A percentile compares a stretch with the other conserved stretches of the same genome.
These are phyloP conservation scores for Coreius guichenoti DNA, from an alignment of 2,797 vertebrate genomes.

Conservation along the genomic window DNA sequence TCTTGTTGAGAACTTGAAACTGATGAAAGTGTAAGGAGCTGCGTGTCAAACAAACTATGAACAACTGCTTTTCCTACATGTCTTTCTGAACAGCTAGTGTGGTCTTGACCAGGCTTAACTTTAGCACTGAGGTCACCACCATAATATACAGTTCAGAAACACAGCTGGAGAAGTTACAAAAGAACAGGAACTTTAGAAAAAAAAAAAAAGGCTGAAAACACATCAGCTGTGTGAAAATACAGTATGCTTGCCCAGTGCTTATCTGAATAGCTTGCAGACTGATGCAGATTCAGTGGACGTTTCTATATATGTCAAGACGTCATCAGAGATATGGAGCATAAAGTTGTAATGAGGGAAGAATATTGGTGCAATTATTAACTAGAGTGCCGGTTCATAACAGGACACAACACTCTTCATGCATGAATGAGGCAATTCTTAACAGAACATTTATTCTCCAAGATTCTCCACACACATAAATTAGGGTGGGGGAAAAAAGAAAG, in stretches of 20 bases:
- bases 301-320: slow-evolving; percentile 7
- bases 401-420: background rate
- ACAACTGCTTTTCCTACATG: slow-evolving; percentile 12
- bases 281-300: background rate
- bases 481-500: background rate
- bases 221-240: slow-evolving; percentile 4
- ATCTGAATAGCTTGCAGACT: background rate
- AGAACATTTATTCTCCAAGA: slow-evolving; percentile 9
- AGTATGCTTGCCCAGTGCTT: background rate
- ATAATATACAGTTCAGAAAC: slow-evolving; percentile 23
- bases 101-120: slow-evolving; percentile 12
- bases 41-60: background rate
- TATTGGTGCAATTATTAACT: slow-evolving; percentile 8
- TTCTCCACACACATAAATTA: slow-evolving; percentile 6
- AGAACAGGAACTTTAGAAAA: background rate
- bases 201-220: slow-evolving; percentile 20
- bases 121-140: slow-evolving; percentile 1
- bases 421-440: background rate
- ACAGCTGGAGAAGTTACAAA: slow-evolving; percentile 10
- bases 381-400: background rate
- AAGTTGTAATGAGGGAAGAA: slow-evolving; percentile 7
- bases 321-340: background rate
- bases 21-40: background rate
- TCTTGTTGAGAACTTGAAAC: background rate
- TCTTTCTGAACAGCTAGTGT: slow-evolving; percentile 27